Evolutionary conservation across 2,113 vertebrate genomes (phyloP), one percentile per base, ranked within the genome.

Genomic region (Mobula hypostoma): DNA sequence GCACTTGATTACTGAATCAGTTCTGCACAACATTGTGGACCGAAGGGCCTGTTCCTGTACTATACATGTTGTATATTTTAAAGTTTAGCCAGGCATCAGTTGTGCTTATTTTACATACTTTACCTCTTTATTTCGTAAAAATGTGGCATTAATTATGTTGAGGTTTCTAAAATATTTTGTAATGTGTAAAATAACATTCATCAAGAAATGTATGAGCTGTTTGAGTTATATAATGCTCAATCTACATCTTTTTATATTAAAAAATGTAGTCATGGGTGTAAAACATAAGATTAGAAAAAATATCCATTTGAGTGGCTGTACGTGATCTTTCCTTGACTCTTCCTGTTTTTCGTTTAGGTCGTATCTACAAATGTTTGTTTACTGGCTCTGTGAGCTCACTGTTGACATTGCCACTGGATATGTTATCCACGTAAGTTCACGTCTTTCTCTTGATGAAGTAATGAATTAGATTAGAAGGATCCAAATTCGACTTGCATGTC

Each of bases 301-400:
- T 7, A 94, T 32, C 36, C 32, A 94, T 88, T 32, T 56, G n/a
- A 24, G 19, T 94, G 61, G n/a, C 7, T 48, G 79, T 6, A 94
- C 40, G 19, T 93, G 40, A 94, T 77, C 27, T 70, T 94, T 94
- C 58, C 61, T 76, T 27, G n/a, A n/a, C n/a, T 76, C 9, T 72
- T 82, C 29, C 29, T 95, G 4, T 91, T 95, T 68, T 72, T 94
- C 94, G 94, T 96, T 90, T 63, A 99, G 98, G 98, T 97, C 98
- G 98, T 70, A 99, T 99, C 96, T 99, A 99, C 97, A 99, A 99
- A 97, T 99, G 98, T 97, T 98, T 99, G 96, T 99, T 99, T 97
- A 99, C 98, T 95, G 98, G 98, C 97, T 99, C 98, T 94, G 98
- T 99, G 97, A 99, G 98, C 98, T 99, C 98, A 94, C 97, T 99